These are phyloP conservation scores for Agriopis leucophaearia DNA, from an alignment of 2,888 invertebrate genomes.

Conservation along the genomic window DNA sequence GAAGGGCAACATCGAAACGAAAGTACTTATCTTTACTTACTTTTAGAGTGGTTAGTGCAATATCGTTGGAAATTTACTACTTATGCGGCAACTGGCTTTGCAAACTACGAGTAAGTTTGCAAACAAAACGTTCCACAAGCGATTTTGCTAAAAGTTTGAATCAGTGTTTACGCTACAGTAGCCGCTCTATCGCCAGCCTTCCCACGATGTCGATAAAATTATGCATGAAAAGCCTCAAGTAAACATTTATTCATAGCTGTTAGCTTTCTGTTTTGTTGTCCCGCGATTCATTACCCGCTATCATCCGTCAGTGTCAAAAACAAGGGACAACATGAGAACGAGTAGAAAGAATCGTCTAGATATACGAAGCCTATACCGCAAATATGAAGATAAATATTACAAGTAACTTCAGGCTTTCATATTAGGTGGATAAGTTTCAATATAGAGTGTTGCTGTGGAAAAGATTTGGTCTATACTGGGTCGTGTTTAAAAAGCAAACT, in stretches of 20 bases:
- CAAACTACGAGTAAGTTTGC: background rate
- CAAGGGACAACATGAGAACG: conserved; percentile 45
- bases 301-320: conserved; percentile 62
- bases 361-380: too few relatives aligned
- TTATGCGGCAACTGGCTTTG: background rate
- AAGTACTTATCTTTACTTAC: background rate
- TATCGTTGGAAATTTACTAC: background rate
- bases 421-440: conserved; percentile 1
- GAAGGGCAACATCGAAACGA: too few relatives aligned
- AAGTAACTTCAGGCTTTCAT: conserved; percentile 17
- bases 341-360: conserved; percentile 35
- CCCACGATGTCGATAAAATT: conserved; percentile 54
- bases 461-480: conserved; percentile 8
- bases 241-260: conserved; percentile 64
- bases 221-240: conserved; percentile 58
- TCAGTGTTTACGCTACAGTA: conserved; percentile 11
- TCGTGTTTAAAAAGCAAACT: conserved; percentile 35
- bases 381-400: conserved; percentile 16
- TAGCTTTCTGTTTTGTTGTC: conserved; percentile 57
- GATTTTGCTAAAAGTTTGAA: conserved; percentile 25
- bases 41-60: too few relatives aligned
- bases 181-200: conserved; percentile 13
- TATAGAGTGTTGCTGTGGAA: background rate
- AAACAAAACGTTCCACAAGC: conserved; percentile 1
- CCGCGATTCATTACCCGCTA: conserved; percentile 50